Evolutionary conservation across 2,113 vertebrate species (phyloP).

Genomic region (Eurystomus gularis): DNA sequence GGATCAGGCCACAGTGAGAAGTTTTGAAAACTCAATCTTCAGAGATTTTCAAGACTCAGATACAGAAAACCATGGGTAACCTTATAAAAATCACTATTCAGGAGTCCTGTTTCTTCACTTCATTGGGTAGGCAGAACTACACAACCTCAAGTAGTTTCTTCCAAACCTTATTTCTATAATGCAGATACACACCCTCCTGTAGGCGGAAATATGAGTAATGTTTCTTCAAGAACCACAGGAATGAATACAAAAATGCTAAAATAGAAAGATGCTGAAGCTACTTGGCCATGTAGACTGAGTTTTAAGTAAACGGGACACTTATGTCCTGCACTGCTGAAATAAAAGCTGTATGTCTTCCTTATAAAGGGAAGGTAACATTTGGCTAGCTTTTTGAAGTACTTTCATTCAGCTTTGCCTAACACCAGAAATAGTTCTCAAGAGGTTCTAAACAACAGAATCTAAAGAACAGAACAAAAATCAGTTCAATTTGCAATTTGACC

Average conservation of each 20-base stretch:
- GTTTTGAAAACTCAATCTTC: background rate
- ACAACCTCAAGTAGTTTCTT: background rate
- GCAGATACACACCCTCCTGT: background rate
- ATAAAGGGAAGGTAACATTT: background rate
- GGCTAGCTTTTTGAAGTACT: background rate
- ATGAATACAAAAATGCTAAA: background rate
- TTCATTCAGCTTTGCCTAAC: background rate
- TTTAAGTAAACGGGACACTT: background rate
- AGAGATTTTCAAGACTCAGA: background rate
- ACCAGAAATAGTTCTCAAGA: background rate
- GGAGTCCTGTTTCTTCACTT: background rate
- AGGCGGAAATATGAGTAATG: background rate
- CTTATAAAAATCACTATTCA: background rate
- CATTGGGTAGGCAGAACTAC: background rate
- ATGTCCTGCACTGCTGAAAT: background rate
- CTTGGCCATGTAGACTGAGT: background rate
- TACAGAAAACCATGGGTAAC: background rate
- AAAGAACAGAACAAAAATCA: background rate
- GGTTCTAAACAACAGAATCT: background rate
- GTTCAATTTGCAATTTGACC: background rate
- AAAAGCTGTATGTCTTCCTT: background rate
- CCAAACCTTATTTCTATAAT: background rate
- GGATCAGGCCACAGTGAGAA: background rate
- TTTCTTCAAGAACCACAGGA: background rate
- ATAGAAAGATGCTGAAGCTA: background rate